Conservation (phyloP, 2,797 vertebrate species). For the Cuculus canorus region DNA sequence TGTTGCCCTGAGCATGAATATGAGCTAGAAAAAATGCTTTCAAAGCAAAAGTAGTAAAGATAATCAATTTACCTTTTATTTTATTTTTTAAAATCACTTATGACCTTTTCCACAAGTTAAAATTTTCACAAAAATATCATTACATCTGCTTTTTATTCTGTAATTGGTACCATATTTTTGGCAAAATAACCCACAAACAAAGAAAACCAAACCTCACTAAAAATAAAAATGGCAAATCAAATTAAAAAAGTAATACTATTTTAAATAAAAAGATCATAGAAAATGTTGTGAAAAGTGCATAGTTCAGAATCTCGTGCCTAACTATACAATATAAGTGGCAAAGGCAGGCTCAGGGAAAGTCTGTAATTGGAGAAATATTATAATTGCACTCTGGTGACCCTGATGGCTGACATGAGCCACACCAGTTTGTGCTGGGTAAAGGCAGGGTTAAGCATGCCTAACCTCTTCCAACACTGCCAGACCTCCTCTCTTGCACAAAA, state of each 20-base stretch:
- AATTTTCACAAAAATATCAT: background rate
- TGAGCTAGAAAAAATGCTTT: background rate
- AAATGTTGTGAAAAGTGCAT: background rate
- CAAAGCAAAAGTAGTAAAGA: background rate
- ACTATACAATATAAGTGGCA: background rate
- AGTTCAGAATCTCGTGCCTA: background rate
- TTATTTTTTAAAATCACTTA: background rate
- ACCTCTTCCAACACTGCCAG: background rate
- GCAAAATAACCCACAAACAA: background rate
- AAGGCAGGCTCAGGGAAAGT: background rate
- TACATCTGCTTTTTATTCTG: background rate
- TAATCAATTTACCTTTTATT: background rate
- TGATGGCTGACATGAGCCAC: background rate
- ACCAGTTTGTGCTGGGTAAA: background rate
- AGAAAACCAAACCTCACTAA: background rate
- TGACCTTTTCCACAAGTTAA: background rate
- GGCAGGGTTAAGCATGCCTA: background rate
- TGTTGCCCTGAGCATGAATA: background rate
- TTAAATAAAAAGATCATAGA: background rate
- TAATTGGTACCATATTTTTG: background rate
- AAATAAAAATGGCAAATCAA: background rate
- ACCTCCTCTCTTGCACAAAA: background rate
- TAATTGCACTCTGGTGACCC: background rate
- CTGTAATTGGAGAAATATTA: background rate
- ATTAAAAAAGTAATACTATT: background rate